Evolutionary conservation across 2,888 invertebrate genomes (phyloP).

Genomic region (Polia nebulosa): DNA sequence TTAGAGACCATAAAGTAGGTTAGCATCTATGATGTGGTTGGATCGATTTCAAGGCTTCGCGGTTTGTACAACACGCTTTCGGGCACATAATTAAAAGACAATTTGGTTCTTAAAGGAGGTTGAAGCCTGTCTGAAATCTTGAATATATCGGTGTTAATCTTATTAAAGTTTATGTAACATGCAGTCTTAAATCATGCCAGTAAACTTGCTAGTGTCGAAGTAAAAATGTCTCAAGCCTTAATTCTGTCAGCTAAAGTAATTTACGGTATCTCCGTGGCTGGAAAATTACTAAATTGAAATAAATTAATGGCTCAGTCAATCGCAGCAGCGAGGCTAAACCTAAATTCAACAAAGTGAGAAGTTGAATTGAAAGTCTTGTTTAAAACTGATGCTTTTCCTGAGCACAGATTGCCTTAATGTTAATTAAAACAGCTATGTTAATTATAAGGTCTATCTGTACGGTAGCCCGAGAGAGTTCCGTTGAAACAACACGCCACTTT

Average conservation of each 20-base stretch:
- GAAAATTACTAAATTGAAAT: conserved; percentile 47
- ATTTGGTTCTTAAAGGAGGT: conserved; percentile 37
- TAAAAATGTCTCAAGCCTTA: conserved; percentile 16
- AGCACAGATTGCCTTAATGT: conserved; percentile 41
- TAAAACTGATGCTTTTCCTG: conserved; percentile 44
- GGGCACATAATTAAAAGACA: conserved; percentile 65
- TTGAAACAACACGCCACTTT: conserved; percentile 74
- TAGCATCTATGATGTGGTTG: conserved; percentile 85
- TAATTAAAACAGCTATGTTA: conserved; percentile 66
- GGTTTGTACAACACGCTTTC: conserved; percentile 79
- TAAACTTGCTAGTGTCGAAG: neutral
- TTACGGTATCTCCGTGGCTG: conserved; percentile 20
- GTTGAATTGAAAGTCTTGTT: conserved; percentile 40
- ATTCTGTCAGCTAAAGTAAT: conserved; percentile 27
- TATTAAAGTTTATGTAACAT: conserved; percentile 26
- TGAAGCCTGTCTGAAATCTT: neutral
- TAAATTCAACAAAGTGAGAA: conserved; percentile 35
- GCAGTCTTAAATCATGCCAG: neutral
- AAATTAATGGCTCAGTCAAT: conserved; percentile 40
- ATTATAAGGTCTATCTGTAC: conserved; percentile 65
- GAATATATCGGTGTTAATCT: too few species aligned
- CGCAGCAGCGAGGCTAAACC: conserved; percentile 31
- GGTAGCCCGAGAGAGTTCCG: conserved; percentile 58
- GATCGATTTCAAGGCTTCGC: conserved; percentile 87
- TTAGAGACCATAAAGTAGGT: conserved; percentile 75